These are phyloP conservation scores for Alethe castanea DNA, from an alignment of 2,113 vertebrate species.

Conservation along the genomic window DNA sequence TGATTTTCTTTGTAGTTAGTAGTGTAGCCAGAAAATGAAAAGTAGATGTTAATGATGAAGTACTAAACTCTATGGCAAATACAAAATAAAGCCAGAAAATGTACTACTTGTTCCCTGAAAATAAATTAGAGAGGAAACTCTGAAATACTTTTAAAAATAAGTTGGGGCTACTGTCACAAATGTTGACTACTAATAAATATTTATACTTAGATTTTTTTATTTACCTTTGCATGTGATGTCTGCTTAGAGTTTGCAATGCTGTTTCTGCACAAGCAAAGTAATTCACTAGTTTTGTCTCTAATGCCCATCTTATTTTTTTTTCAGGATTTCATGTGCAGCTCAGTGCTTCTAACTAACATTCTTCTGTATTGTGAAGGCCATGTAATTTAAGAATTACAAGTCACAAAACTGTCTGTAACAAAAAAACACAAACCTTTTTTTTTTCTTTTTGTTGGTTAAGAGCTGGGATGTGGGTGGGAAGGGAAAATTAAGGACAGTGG, in stretches of 20 bases:
- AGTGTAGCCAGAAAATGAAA: not conserved
- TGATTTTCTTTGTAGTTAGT: not conserved
- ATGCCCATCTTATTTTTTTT: not conserved
- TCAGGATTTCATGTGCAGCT: not conserved
- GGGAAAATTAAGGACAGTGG: not conserved
- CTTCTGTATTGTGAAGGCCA: not conserved
- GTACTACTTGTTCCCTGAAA: not conserved
- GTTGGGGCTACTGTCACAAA: not conserved
- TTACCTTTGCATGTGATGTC: not conserved
- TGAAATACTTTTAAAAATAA: not conserved
- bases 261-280: not conserved
- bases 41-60: not conserved
- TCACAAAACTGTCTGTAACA: not conserved
- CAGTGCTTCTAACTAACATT: not conserved
- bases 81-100: not conserved
- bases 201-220: not conserved
- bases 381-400: not conserved
- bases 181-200: not conserved
- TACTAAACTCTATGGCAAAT: not conserved
- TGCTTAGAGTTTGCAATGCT: not conserved
- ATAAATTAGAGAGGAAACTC: not conserved
- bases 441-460: not conserved
- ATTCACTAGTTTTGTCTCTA: not conserved
- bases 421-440: fast-evolving
- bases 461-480: not conserved